Base-by-base conservation (phyloP, 2,888 invertebrate species). In the Diadegma fenestrale region DNA sequence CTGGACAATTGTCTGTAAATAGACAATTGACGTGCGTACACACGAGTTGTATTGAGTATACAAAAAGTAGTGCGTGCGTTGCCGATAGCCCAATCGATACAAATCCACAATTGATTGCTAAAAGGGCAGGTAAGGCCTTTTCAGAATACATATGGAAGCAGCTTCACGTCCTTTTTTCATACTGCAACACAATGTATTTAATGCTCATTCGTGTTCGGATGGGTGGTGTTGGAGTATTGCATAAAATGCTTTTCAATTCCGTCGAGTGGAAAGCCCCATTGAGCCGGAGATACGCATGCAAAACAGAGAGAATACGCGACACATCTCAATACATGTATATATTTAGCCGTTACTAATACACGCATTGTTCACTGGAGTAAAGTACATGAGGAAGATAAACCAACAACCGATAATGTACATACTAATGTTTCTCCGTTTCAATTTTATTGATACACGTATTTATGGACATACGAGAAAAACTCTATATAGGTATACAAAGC, bases 161-260 rank as follows among this genome's bases (percentile, higher is more conserved):
- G 14, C 22, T 14, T 41, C 63, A 63, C 58, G 63, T 63, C 75
- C 54, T 37, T 73, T 63, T 45, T 10, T 66, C 64, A n/a, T 26
- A 45, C 19, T 71, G 33, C 41, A 8, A 14, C 17, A 14, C 41
- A 43, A 66, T 48, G 76, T 64, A 64, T 76, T 51, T 30, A 71
- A 71, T 48, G 71, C 68, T 41, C 33, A 33, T 51, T 58, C 61
- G 41, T 37, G 63, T 37, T 68, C 14, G 48, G 66, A 79, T 48
- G 72, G 78, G 69, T 85, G 78, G 69, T 85, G 85, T 87, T 87
- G 73, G 83, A 75, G 63, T 72, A 86, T 85, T 84, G 88, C 87
- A 91, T 89, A 91, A 91, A 91, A 91, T 88, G 91, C 91, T 90
- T 92, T 92, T 92, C 92, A 91, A 91, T 91, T 91, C 88, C 90